Evolutionary conservation across 92 coral and sea anemone species (phyloP), one percentile per base, ranked within the genome.

Genomic region (Parazoanthus darwini): DNA sequence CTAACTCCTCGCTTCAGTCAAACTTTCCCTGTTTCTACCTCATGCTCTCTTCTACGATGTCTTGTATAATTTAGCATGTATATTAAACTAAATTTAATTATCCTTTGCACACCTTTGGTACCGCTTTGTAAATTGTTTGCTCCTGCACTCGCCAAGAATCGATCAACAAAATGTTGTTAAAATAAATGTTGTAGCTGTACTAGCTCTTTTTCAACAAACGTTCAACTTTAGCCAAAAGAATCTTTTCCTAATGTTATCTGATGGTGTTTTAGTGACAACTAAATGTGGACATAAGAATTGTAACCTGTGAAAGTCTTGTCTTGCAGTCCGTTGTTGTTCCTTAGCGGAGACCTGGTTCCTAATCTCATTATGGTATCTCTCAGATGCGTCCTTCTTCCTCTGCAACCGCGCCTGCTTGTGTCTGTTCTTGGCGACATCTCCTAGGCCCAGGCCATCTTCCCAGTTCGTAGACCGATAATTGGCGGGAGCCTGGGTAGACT

Each of bases 361-460:
- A 81, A 97, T 92, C 59, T 95, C 91, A 46, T 82, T 72, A 26
- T 95, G 94, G 70, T 97, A 97, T 85, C 95, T 95, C 70, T 94
- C 90, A 70, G 96, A 90, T n/a, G 94, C 93, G 43, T 93, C 93
- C 26, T 93, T 86, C 82, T 90, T 97, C 51, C 90, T 90, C 56
- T 91, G 97, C 13, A 96, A 78, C 70, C 94, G 89, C 85, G 91
- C 89, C 63, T 80, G 80, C 74, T 92, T 93, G 74, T 89, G 77
- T 79, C 89, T 88, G 86, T 92, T 93, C 63, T 91, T 92, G 86
- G 88, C 91, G 3, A 37, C 82, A 90, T 97, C 98, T 8, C 97
- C 98, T 16, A 71, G 93, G 25, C 99, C 99, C 78, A 97, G 89
- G 78, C 99, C 99, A 74, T 94, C 98, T 68, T 97, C 98, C 99